A percentile compares a stretch with the other conserved stretches of the same genome.
These are phyloP conservation scores for Cinclus mexicanus DNA, from an alignment of 2,113 vertebrate genomes.

Conservation along the genomic window DNA sequence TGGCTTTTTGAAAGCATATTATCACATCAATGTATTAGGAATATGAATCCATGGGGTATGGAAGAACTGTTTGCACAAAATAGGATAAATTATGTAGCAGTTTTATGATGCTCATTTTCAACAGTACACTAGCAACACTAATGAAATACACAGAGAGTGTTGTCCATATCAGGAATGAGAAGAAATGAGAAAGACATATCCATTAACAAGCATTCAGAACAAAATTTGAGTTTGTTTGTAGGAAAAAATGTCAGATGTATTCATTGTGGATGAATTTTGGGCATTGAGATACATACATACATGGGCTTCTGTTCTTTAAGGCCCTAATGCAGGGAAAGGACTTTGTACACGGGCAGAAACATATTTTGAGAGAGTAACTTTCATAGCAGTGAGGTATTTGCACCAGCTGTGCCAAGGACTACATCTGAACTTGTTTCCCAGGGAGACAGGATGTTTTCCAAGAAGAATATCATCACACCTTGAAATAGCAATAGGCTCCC, in stretches of 20 bases:
- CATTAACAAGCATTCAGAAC: not conserved
- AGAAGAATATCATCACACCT: slow-evolving; percentile 46
- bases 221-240: not conserved
- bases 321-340: not conserved
- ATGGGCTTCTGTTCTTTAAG: not conserved
- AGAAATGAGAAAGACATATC: not conserved
- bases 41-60: not conserved
- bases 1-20: not conserved
- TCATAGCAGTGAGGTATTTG: slow-evolving; percentile 1
- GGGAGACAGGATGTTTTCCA: slow-evolving; percentile 43
- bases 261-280: not conserved
- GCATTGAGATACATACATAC: not conserved
- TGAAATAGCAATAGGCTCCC: slow-evolving; percentile 41
- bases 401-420: slow-evolving; percentile 24
- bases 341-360: not conserved
- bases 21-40: not conserved
- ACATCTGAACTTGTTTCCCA: slow-evolving; percentile 39
- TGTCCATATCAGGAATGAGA: not conserved
- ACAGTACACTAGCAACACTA: not conserved
- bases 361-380: not conserved
- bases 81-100: not conserved
- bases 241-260: not conserved
- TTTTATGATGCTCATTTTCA: not conserved
- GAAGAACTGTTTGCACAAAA: not conserved
- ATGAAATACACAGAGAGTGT: not conserved